These are phyloP conservation scores for Xenentodon cancila DNA, from an alignment of 2,797 vertebrate genomes.

Conservation along the genomic window DNA sequence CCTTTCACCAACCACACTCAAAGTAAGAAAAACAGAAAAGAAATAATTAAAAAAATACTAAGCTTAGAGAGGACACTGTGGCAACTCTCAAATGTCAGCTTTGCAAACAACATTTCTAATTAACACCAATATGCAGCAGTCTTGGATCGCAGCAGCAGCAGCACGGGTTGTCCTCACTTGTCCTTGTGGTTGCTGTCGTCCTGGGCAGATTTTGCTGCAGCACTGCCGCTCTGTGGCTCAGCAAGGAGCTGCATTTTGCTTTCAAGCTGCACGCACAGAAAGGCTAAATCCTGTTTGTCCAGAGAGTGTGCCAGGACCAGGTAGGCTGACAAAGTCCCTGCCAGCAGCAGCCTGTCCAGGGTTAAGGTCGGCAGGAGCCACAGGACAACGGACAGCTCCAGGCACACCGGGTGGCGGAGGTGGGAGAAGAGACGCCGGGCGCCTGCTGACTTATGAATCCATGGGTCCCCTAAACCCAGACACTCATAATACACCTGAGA, in stretches of 20 bases:
- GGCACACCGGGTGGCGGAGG: slow-evolving; percentile 89
- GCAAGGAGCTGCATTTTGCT: slow-evolving; percentile 84
- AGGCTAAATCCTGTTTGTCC: slow-evolving; percentile 88
- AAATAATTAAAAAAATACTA: too few species aligned
- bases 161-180: slow-evolving; percentile 44
- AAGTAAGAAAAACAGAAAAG: too few species aligned
- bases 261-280: slow-evolving; percentile 84
- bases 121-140: not conserved
- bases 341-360: slow-evolving; percentile 88
- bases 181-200: slow-evolving; percentile 48
- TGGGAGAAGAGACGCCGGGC: slow-evolving; percentile 88
- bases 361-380: slow-evolving; percentile 90
- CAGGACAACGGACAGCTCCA: slow-evolving; percentile 88
- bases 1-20: too few species aligned
- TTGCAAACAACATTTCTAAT: not conserved
- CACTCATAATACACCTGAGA: slow-evolving; percentile 89
- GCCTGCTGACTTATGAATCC: slow-evolving; percentile 82
- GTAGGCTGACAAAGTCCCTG: slow-evolving; percentile 84
- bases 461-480: slow-evolving; percentile 86
- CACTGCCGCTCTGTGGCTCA: slow-evolving; percentile 42
- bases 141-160: not conserved
- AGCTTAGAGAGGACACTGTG: too few species aligned
- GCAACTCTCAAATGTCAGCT: slow-evolving; percentile 1
- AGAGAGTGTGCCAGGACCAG: slow-evolving; percentile 87
- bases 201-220: not conserved